Base-by-base conservation (phyloP, 1,140 invertebrate genomes). In the Calycopis cecrops region DNA sequence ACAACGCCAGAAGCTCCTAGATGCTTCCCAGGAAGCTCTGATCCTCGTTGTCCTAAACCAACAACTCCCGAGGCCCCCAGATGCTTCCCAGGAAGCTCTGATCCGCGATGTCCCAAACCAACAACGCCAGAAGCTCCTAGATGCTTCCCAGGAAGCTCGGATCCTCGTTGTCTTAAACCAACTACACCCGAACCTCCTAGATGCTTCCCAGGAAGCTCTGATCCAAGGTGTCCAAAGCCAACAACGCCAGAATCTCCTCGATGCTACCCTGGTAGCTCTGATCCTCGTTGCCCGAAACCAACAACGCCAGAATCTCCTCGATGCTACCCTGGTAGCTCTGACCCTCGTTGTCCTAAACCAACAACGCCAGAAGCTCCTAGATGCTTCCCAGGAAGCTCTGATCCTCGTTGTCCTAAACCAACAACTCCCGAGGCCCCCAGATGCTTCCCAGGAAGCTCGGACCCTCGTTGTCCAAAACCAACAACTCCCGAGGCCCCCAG, bases 11-110 rank as follows among this genome's bases (percentile, higher is more conserved):
- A 48, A 35, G 48, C 69, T 47, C 73, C 71, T 8, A 65, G 63
- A 0, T 89, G 88, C 58, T 85, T 71, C 55, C 87, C 87, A 6
- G 88, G 89, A 18, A 78, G 69, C 12, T 68, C 61, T 8, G 84
- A 88, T 72, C 84, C 85, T 17, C 62, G 83, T 53, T 88, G 87
- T 67, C 83, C 84, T 8, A 62, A 69, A 37, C 59, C 70, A 44
- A 61, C 71, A 50, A 69, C 73, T 0, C 64, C 67, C 4, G 44
- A 33, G 54, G 17, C 60, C 47, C 71, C 72, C 3, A 61, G 57
- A 6, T 81, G 75, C 47, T 74, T 67, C 59, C 71, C 73, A 12
- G 75, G 74, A 11, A 79, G 81, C 14, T 70, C 52, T 6, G 88
- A 90, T 67, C 82, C 88, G 1, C 40, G 85, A 42, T 79, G 47